A percentile compares a stretch with the other conserved stretches of the same genome.
phyloP scores from a whole-genome alignment of 2,113 vertebrate species.

The Gulo gulo region DNA sequence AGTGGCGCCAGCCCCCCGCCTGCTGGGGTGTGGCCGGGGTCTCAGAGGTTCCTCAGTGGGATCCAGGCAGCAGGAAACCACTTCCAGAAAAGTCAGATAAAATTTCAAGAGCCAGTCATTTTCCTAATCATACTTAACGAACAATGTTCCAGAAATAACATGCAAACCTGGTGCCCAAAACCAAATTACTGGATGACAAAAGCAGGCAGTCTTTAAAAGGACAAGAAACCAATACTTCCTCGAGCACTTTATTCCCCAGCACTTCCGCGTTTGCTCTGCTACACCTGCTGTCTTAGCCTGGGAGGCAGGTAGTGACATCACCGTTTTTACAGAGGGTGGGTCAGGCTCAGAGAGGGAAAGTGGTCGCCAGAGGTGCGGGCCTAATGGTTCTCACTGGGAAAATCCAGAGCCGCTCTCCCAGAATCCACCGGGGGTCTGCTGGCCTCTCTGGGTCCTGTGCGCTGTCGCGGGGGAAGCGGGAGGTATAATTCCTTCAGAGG shows the following conservation, averaged over 20 bases:
- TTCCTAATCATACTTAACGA: background rate
- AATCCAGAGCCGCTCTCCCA: background rate
- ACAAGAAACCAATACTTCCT: background rate
- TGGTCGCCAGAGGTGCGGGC: accelerated
- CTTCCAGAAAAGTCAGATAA: background rate
- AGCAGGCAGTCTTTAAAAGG: background rate
- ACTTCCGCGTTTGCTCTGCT: background rate
- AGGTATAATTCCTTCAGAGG: background rate
- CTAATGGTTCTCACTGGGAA: background rate
- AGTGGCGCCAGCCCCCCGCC: no score
- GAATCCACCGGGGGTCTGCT: background rate
- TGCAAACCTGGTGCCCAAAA: background rate
- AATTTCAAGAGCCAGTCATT: background rate
- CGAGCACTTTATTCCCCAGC: background rate
- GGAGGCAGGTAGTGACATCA: background rate
- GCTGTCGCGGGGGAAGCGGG: background rate
- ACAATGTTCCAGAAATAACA: background rate
- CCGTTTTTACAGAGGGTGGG: background rate
- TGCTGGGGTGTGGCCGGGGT: background rate
- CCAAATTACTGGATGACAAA: background rate
- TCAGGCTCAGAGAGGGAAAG: background rate
- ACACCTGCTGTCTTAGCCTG: background rate
- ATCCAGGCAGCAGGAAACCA: background rate
- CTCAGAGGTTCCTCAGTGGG: background rate
- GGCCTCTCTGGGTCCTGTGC: background rate